Evolutionary conservation across 2,888 invertebrate genomes (phyloP), one percentile per base, ranked within the genome.

Genomic region (Cancer borealis): DNA sequence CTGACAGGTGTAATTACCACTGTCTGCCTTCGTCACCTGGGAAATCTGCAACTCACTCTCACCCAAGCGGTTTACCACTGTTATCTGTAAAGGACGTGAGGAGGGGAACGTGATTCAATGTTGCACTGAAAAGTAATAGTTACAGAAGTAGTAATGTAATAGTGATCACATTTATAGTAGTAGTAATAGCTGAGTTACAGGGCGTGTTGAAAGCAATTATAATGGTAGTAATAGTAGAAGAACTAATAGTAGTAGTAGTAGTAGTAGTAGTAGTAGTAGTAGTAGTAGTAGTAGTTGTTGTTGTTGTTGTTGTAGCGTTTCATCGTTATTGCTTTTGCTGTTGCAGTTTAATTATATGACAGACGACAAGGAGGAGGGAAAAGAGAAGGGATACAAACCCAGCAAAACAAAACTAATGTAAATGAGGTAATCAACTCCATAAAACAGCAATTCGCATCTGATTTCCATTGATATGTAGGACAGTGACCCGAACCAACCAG

Each of bases 1-100:
- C 79, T 93, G 89, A 60, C 95, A 95, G 92, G 93, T 95, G 93
- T 94, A 95, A 90, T 95, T 95, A 26, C 95, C 95, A 21, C 94
- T 94, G 92, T 95, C 95, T n/a, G 84, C 88, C 26, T 95, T 90
- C 21, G 95, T 91, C 46, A 94, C 95, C 39, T 89, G 92, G 17
- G 93, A 95, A 12, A 95, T 94, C 47, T 91, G 66, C 60, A 95
- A 79, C 73, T 95, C 95, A 87, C 95, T 95, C 84, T 90, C 92
- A 10, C 95, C 95, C 46, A 87, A 79, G 6, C 94, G 66, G 88
- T 92, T 93, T 47, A 92, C 92, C 54, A 94, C 93, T 26, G 95
- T 91, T 84, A 95, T 95, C 95, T 95, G 92, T 21, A 21, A 60
- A 21, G 60, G 60, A 60, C 17, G 10, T 17, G 60, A 60, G 60